Evolutionary conservation across 1,140 invertebrate genomes (phyloP).

Genomic region (Drosophila kohkoa): DNA sequence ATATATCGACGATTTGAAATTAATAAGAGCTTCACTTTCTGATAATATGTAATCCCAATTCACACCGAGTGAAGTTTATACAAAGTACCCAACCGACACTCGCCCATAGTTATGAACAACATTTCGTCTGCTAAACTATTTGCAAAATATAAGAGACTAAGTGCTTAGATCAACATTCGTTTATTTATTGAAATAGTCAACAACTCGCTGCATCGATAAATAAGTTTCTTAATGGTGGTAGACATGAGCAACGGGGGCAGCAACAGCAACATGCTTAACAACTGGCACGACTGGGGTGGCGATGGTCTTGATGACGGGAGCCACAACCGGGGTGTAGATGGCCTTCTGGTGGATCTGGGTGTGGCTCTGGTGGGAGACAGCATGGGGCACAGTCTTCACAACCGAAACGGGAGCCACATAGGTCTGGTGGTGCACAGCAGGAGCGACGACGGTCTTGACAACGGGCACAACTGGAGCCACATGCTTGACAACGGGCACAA

Average conservation of each 20-base stretch:
- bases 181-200: conserved; percentile 67
- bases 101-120: neutral
- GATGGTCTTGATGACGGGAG: conserved; percentile 62
- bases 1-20: too few relatives aligned
- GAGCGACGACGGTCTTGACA: conserved; percentile 72
- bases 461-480: conserved; percentile 68
- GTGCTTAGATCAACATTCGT: conserved; percentile 21
- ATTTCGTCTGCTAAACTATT: neutral
- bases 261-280: conserved; percentile 44
- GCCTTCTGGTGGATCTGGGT: conserved; percentile 78
- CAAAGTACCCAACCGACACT: too few relatives aligned
- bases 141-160: conserved; percentile 6
- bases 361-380: conserved; percentile 86
- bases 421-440: conserved; percentile 47
- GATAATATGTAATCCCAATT: too few relatives aligned
- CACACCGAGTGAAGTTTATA: too few relatives aligned
- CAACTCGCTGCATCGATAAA: conserved; percentile 28
- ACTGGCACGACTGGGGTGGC: conserved; percentile 54
- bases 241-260: conserved; percentile 62
- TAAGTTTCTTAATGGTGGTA: conserved; percentile 62
- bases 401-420: conserved; percentile 49
- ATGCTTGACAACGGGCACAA: conserved; percentile 57
- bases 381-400: conserved; percentile 55
- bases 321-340: conserved; percentile 55
- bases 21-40: too few relatives aligned